Conservation (phyloP, 2,888 invertebrate species). For the Coleophora deauratella region DNA sequence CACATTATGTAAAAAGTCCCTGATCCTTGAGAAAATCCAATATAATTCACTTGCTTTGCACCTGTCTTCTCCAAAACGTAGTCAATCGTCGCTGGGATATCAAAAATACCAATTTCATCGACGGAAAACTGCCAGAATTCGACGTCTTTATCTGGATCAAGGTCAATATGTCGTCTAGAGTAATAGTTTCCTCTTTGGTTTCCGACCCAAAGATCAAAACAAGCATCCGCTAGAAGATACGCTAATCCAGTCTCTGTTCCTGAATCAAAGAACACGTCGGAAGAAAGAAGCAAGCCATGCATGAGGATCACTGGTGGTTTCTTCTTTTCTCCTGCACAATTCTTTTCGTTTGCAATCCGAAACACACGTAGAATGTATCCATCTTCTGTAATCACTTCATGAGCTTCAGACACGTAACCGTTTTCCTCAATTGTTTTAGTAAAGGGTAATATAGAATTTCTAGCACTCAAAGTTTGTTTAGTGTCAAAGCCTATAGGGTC, state of each 20-base stretch:
- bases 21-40: constrained; percentile 86
- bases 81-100: constrained; percentile 78
- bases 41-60: constrained; percentile 41
- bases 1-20: constrained; percentile 79
- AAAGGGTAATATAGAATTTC: constrained; percentile 6
- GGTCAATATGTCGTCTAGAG: constrained; percentile 55
- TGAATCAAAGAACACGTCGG: constrained; percentile 15
- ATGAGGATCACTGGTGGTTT: constrained; percentile 16
- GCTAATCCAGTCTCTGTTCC: constrained; percentile 14
- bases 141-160: constrained; percentile 29
- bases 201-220: constrained; percentile 17
- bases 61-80: constrained; percentile 37
- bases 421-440: constrained; percentile 8
- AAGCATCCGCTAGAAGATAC: constrained; percentile 15
- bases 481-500: too few species aligned
- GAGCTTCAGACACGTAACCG: constrained; percentile 14
- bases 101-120: constrained; percentile 83
- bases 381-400: constrained; percentile 15
- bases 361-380: constrained; percentile 17
- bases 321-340: constrained; percentile 6
- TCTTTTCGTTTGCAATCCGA: constrained; percentile 11
- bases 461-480: background rate
- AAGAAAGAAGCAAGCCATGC: constrained; percentile 17
- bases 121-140: constrained; percentile 78
- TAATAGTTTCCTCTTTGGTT: constrained; percentile 33